These are phyloP conservation scores for Lophura nycthemera DNA, from an alignment of 2,113 vertebrate genomes.

Conservation along the genomic window DNA sequence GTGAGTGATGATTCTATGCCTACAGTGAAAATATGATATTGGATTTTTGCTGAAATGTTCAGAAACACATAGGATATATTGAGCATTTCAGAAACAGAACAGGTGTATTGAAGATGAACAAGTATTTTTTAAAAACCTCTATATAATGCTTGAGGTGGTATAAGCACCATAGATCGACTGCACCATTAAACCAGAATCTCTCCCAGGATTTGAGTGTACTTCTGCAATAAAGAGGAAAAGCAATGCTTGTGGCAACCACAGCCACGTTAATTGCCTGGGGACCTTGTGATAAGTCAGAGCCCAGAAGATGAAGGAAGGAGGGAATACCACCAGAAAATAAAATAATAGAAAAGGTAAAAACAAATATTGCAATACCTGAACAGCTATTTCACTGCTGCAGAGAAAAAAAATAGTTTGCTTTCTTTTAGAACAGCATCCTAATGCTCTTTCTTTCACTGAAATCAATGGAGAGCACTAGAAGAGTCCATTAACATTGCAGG, in stretches of 20 bases:
- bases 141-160: constrained; percentile 23
- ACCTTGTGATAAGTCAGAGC: background rate
- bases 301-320: background rate
- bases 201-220: constrained; percentile 8
- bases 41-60: constrained; percentile 42
- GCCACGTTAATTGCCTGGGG: constrained; percentile 18
- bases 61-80: constrained; percentile 30
- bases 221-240: constrained; percentile 43
- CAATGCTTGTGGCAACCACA: constrained; percentile 1
- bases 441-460: background rate
- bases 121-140: constrained; percentile 45
- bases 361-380: background rate
- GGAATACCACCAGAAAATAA: background rate
- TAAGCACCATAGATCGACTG: constrained; percentile 11
- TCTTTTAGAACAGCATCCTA: background rate
- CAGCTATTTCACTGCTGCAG: background rate
- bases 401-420: background rate
- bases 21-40: background rate
- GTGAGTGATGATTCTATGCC: background rate
- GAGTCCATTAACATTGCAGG: constrained; percentile 26
- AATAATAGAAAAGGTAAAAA: background rate
- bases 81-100: constrained; percentile 38
- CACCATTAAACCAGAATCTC: constrained; percentile 29
- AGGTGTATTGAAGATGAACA: constrained; percentile 40
- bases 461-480: constrained; percentile 39